These are phyloP conservation scores for Aselliscus stoliczkanus DNA, from an alignment of 2,797 vertebrate genomes.

Conservation along the genomic window DNA sequence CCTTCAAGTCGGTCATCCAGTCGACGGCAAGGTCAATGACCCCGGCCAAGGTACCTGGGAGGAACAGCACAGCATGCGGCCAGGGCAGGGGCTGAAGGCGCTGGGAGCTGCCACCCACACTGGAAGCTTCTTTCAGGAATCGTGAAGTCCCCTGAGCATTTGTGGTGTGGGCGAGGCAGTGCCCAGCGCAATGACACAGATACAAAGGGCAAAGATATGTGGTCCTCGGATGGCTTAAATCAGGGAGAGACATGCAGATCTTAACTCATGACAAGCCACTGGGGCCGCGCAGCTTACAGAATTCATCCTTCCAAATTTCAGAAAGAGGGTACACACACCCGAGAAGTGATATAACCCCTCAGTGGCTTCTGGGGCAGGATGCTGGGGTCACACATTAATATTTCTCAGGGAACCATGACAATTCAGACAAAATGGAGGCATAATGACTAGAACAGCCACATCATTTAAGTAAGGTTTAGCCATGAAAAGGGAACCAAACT, in stretches of 20 bases:
- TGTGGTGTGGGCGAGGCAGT: not conserved
- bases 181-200: not conserved
- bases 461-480: not conserved
- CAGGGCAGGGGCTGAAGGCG: fast-evolving
- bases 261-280: not conserved
- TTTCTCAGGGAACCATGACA: not conserved
- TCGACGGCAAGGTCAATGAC: slow-evolving; percentile 98
- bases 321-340: not conserved
- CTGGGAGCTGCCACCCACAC: no score
- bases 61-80: not conserved
- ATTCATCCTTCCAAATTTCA: not conserved
- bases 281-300: not conserved
- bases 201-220: not conserved
- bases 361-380: not conserved
- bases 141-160: not conserved
- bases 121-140: not conserved
- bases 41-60: slow-evolving; percentile 92
- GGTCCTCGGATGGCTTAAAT: not conserved
- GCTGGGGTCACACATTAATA: not conserved
- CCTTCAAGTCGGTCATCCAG: slow-evolving; percentile 99
- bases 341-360: not conserved
- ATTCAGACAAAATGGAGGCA: not conserved
- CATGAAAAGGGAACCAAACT: not conserved
- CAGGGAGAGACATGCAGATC: not conserved
- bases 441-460: not conserved